A percentile compares a stretch with the other conserved stretches of the same genome.
Conservation (phyloP, 2,113 vertebrate genomes). For the Hystrix brachyura region DNA sequence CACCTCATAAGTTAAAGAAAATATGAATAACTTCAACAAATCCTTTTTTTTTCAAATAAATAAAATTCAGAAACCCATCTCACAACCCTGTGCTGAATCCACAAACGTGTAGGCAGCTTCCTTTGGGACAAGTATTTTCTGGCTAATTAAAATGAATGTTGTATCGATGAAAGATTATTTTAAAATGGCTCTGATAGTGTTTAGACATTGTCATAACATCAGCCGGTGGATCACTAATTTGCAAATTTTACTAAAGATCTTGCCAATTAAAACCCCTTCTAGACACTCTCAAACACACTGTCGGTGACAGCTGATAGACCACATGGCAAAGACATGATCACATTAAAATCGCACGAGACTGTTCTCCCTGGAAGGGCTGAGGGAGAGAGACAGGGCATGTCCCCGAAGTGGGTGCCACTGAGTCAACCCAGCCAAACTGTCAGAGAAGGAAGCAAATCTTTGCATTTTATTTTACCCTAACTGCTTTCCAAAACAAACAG, state of each 20-base stretch:
- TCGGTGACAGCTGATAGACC: slow-evolving; percentile 84
- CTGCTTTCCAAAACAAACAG: slow-evolving; percentile 80
- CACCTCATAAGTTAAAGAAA: background rate
- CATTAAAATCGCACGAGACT: slow-evolving; percentile 84
- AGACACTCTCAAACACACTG: slow-evolving; percentile 81
- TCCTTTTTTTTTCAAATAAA: slow-evolving; percentile 42
- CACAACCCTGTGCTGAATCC: slow-evolving; percentile 34
- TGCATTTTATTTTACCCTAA: slow-evolving; percentile 67
- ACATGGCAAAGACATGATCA: slow-evolving; percentile 84
- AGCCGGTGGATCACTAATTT: slow-evolving; percentile 85
- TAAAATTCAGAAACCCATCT: slow-evolving; percentile 45
- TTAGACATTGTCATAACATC: slow-evolving; percentile 86
- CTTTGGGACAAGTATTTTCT: slow-evolving; percentile 74
- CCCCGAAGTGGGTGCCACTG: slow-evolving; percentile 56
- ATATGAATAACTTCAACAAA: slow-evolving; percentile 51
- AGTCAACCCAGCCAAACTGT: slow-evolving; percentile 73
- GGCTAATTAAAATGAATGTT: slow-evolving; percentile 85
- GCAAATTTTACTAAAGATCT: slow-evolving; percentile 84
- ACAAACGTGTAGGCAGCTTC: slow-evolving; percentile 68
- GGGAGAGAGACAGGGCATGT: slow-evolving; percentile 74
- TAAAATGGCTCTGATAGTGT: slow-evolving; percentile 82
- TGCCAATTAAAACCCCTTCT: slow-evolving; percentile 85
- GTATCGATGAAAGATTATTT: slow-evolving; percentile 85
- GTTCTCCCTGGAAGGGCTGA: slow-evolving; percentile 80
- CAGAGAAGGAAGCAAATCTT: slow-evolving; percentile 66